Base-by-base conservation (phyloP, 2,888 invertebrate species). In the Scrobipalpa atriplicella region DNA sequence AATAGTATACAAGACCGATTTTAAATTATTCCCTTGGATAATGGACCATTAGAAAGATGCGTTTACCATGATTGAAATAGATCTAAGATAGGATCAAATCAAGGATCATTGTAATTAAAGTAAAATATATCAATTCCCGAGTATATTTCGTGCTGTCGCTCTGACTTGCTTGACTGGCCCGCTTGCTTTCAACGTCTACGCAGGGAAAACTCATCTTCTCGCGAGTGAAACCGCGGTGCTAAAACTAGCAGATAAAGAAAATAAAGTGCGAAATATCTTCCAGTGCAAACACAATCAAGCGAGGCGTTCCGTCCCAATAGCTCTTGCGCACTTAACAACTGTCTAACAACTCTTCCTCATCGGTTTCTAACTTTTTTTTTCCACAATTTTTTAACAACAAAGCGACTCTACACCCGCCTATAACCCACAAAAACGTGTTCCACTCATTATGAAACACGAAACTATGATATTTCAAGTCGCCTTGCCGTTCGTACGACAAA, bases 391-490 rank as follows among this genome's bases (percentile, higher is more conserved):
- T 72, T 72, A 69, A 70, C 65, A 65, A 63, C 67, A 60, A 66
- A 67, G 73, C 88, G 76, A 79, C 90, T 92, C 90, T 84, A 86
- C 79, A 52, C 79, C 76, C 67, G 68, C 71, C 78, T 67, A 72
- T 81, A 82, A 77, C 75, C 86, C 78, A 84, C 85, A 80, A 85
- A 86, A 90, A 90, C 89, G 81, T 83, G 90, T 91, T 89, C 80
- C 75, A 84, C 86, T 89, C 89, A 89, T 91, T 91, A 91, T 90
- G 90, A 90, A 91, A 91, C 85, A 86, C 87, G 89, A 88, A 89
- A 84, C 88, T 88, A 88, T 88, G 89, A 90, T 88, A 89, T 90
- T 89, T 80, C 78, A 81, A 87, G 83, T 85, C 80, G 85, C 80
- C 78, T 78, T 70, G 78, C 76, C 76, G 77, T 76, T 67, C 72